Conservation (phyloP, 2,888 invertebrate species). For the Dryadula phaetusa region DNA sequence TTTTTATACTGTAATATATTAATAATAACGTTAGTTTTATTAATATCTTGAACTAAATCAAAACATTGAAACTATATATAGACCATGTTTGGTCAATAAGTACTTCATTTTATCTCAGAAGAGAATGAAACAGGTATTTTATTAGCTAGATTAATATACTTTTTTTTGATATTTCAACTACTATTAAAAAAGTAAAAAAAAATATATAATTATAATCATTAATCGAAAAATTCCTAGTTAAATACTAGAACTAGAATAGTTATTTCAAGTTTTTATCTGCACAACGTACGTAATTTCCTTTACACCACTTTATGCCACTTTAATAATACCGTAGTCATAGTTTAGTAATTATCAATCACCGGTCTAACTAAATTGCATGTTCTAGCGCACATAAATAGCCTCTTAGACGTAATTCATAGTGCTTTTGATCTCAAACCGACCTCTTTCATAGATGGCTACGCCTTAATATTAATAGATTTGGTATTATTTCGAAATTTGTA, state of each 20-base stretch:
- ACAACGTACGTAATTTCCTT: constrained; percentile 1
- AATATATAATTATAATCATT: too few relatives aligned
- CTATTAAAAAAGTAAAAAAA: not conserved
- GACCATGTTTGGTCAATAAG: too few relatives aligned
- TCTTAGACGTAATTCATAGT: constrained; percentile 37
- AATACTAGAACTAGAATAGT: not conserved
- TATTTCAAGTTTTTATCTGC: not conserved
- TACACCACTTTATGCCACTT: constrained; percentile 9
- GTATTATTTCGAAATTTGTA: constrained; percentile 15
- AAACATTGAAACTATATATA: too few relatives aligned
- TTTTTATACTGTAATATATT: too few relatives aligned
- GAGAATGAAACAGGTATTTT: too few relatives aligned
- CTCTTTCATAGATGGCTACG: constrained; percentile 32
- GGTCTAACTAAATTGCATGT: constrained; percentile 36
- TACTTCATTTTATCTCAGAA: too few relatives aligned
- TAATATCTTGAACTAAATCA: too few relatives aligned
- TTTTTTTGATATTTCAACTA: too few relatives aligned
- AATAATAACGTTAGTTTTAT: too few relatives aligned
- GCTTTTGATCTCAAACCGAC: constrained; percentile 40
- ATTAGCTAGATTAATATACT: too few relatives aligned
- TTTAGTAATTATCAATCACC: constrained; percentile 29
- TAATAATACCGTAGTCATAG: constrained; percentile 20
- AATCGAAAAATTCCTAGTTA: not conserved
- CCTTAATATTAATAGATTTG: constrained; percentile 23
- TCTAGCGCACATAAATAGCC: constrained; percentile 39